Evolutionary conservation across 2,113 vertebrate genomes (phyloP).

Genomic region (Microcebus tavaratra): DNA sequence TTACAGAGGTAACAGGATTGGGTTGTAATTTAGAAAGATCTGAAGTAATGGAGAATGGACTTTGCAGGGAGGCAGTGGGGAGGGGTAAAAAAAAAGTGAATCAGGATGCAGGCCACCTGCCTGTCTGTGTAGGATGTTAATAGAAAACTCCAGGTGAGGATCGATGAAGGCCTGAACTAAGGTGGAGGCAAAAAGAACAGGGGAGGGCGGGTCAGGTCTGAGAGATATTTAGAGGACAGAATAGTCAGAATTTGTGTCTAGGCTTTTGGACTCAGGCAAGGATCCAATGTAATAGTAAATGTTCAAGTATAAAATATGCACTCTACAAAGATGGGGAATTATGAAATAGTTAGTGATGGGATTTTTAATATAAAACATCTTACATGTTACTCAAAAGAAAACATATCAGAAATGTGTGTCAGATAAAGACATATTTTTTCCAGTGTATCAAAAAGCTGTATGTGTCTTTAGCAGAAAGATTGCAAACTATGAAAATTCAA

Average conservation of each 20-base stretch:
- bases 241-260: not conserved
- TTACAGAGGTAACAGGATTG: not conserved
- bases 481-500: slow-evolving; percentile 22
- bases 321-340: not conserved
- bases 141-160: not conserved
- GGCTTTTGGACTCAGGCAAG: not conserved
- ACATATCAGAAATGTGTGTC: not conserved
- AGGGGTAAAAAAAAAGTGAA: not conserved
- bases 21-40: not conserved
- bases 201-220: not conserved
- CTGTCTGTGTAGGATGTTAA: not conserved
- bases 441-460: not conserved
- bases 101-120: not conserved
- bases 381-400: not conserved
- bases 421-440: not conserved
- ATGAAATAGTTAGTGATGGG: not conserved
- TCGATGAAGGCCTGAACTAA: not conserved
- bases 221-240: not conserved
- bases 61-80: not conserved
- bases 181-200: not conserved
- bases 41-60: not conserved
- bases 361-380: not conserved
- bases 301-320: not conserved
- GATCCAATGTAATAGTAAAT: not conserved
- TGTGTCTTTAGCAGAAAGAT: not conserved